Conservation (phyloP, 2,888 invertebrate species). For the Brachynemurus nebulosus region DNA sequence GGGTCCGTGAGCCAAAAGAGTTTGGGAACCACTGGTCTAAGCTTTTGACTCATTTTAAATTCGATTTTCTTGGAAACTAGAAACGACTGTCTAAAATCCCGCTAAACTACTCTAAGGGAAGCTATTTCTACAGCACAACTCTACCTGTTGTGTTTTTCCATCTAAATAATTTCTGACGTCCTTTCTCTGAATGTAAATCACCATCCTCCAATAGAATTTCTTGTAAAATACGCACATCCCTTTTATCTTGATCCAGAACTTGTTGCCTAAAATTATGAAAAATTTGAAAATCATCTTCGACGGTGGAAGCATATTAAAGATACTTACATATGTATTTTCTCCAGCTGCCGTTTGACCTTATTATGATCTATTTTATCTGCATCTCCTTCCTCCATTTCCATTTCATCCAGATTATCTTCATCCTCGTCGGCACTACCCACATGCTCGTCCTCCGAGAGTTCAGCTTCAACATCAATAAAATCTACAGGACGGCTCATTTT, state of each 20-base stretch:
- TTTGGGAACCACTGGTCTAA: too few species aligned
- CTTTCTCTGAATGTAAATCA: slow-evolving; percentile 62
- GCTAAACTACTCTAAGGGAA: too few species aligned
- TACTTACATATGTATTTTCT: slow-evolving; percentile 72
- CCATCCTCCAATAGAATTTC: slow-evolving; percentile 83
- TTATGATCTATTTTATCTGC: slow-evolving; percentile 68
- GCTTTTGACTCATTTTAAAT: too few species aligned
- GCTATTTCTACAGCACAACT: too few species aligned
- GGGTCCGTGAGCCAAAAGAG: too few species aligned
- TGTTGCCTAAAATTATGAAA: slow-evolving; percentile 43
- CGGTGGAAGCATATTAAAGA: too few species aligned
- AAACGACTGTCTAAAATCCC: too few species aligned
- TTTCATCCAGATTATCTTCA: slow-evolving; percentile 59
- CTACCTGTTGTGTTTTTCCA: slow-evolving; percentile 57
- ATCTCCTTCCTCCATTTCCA: slow-evolving; percentile 78
- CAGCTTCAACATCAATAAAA: slow-evolving; percentile 84
- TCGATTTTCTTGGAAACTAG: too few species aligned
- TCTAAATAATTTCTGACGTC: slow-evolving; percentile 65
- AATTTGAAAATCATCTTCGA: too few species aligned
- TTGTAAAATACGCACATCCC: slow-evolving; percentile 69
- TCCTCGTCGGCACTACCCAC: slow-evolving; percentile 84
- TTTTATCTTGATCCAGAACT: slow-evolving; percentile 75
- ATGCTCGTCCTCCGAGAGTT: slow-evolving; percentile 72
- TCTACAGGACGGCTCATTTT: slow-evolving; percentile 38
- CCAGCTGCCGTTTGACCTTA: slow-evolving; percentile 63